These are phyloP conservation scores for Stictocephala bisonia DNA, from an alignment of 2,888 invertebrate genomes.

Conservation along the genomic window DNA sequence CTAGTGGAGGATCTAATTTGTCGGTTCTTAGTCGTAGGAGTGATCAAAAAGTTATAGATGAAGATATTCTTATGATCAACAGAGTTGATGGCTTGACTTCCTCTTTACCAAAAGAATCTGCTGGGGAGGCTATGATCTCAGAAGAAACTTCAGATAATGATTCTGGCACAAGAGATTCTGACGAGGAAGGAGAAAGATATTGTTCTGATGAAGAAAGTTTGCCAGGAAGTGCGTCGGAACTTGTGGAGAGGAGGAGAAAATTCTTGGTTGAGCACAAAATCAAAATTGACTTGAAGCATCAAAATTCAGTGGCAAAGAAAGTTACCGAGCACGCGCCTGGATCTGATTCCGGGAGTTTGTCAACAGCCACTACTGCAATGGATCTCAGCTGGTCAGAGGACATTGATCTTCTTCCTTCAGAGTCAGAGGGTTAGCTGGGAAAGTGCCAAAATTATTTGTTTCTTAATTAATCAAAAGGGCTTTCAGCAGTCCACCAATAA, in stretches of 20 bases:
- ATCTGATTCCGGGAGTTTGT: conserved; percentile 43
- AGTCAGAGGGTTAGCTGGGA: conserved; percentile 25
- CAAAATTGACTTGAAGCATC: conserved; percentile 45
- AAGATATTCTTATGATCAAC: conserved; percentile 55
- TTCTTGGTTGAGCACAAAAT: conserved; percentile 42
- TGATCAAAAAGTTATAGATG: conserved; percentile 32
- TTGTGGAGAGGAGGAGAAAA: conserved; percentile 27
- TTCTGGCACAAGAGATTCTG: conserved; percentile 48
- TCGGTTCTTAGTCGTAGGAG: conserved; percentile 40
- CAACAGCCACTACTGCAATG: conserved; percentile 50
- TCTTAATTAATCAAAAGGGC: conserved; percentile 17
- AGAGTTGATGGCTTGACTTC: conserved; percentile 52
- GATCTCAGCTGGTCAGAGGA: conserved; percentile 57
- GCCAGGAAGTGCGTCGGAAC: conserved; percentile 42
- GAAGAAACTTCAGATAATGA: conserved; percentile 61
- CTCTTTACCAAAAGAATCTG: conserved; percentile 57
- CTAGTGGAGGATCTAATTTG: conserved; percentile 43
- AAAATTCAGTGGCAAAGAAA: conserved; percentile 12
- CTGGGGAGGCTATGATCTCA: conserved; percentile 61
- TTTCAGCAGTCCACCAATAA: neutral
- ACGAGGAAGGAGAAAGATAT: conserved; percentile 46
- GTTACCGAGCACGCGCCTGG: conserved; percentile 3
- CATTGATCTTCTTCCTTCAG: conserved; percentile 46
- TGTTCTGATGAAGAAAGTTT: conserved; percentile 43
- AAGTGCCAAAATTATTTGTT: conserved; percentile 13